Conservation (phyloP, 1,140 invertebrate species). For the Pogonognathellus flavescens region DNA sequence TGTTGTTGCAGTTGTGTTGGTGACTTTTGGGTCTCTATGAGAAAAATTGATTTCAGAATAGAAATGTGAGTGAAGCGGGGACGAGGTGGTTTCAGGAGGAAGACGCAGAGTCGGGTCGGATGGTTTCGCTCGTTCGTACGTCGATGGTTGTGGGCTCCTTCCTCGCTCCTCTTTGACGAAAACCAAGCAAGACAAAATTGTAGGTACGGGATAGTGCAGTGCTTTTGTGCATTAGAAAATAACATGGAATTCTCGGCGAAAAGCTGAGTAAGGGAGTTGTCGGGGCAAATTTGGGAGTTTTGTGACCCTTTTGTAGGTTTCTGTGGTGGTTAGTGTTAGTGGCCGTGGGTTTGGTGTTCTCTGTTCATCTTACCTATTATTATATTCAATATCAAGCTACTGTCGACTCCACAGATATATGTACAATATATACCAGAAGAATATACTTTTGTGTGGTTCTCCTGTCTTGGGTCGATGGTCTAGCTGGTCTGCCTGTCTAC, state of each 20-base stretch:
- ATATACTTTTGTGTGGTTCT: too few relatives aligned
- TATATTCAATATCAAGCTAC: too few relatives aligned
- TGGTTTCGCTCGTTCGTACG: slow-evolving; percentile 47
- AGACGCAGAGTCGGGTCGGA: slow-evolving; percentile 46
- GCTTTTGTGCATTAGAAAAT: slow-evolving; percentile 45
- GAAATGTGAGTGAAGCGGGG: slow-evolving; percentile 45
- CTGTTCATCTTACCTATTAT: slow-evolving; percentile 33
- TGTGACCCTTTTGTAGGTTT: slow-evolving; percentile 46
- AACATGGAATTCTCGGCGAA: slow-evolving; percentile 49
- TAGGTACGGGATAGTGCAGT: slow-evolving; percentile 18
- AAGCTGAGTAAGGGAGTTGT: slow-evolving; percentile 47
- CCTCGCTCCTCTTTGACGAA: slow-evolving; percentile 47
- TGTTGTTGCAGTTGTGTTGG: too few relatives aligned
- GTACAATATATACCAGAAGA: too few relatives aligned
- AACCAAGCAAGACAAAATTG: slow-evolving; percentile 19
- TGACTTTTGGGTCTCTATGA: slow-evolving; percentile 44
- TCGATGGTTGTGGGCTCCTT: slow-evolving; percentile 47
- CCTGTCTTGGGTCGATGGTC: too few relatives aligned
- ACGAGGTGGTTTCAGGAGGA: slow-evolving; percentile 49
- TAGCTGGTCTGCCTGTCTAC: slow-evolving; percentile 9
- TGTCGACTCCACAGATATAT: too few relatives aligned
- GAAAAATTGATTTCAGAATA: slow-evolving; percentile 40
- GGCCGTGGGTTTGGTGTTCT: slow-evolving; percentile 46
- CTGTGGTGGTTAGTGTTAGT: slow-evolving; percentile 38
- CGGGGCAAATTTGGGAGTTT: slow-evolving; percentile 47